Evolutionary conservation across 2,888 invertebrate genomes (phyloP).

Genomic region (Bellardia pandia): DNA sequence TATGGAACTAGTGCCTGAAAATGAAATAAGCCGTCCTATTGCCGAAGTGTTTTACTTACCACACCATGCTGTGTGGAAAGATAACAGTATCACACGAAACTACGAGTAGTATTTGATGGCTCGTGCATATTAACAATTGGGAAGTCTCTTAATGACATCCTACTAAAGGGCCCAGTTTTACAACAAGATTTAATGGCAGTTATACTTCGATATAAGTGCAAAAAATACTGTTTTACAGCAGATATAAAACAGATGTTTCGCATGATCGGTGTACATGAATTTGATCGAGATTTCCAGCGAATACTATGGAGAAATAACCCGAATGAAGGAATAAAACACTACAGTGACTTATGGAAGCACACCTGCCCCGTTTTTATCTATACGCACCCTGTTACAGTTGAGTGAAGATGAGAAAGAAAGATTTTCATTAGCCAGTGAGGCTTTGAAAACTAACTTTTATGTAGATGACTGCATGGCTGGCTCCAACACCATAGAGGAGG

Average conservation of each 20-base stretch:
- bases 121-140: slow-evolving; percentile 35
- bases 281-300: slow-evolving; percentile 39
- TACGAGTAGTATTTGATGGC: slow-evolving; percentile 37
- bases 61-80: slow-evolving; percentile 55
- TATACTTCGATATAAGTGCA: slow-evolving; percentile 28
- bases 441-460: slow-evolving; percentile 26
- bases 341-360: slow-evolving; percentile 38
- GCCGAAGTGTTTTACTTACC: slow-evolving; percentile 48
- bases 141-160: slow-evolving; percentile 48
- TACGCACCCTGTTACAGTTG: slow-evolving; percentile 32
- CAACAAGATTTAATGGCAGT: slow-evolving; percentile 37
- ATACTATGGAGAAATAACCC: slow-evolving; percentile 28
- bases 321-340: slow-evolving; percentile 7
- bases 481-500: slow-evolving; percentile 27
- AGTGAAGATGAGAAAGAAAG: slow-evolving; percentile 30
- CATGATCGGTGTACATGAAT: slow-evolving; percentile 33
- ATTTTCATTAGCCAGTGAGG: slow-evolving; percentile 13
- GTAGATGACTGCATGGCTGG: slow-evolving; percentile 57
- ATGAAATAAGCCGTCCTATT: slow-evolving; percentile 5
- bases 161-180: slow-evolving; percentile 53
- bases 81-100: slow-evolving; percentile 52
- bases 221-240: slow-evolving; percentile 32
- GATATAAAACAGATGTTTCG: slow-evolving; percentile 65
- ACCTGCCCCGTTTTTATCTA: not conserved
- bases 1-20: slow-evolving; percentile 36